Evolutionary conservation across 2,888 invertebrate species (phyloP).

Genomic region (Ectemnius cavifrons): DNA sequence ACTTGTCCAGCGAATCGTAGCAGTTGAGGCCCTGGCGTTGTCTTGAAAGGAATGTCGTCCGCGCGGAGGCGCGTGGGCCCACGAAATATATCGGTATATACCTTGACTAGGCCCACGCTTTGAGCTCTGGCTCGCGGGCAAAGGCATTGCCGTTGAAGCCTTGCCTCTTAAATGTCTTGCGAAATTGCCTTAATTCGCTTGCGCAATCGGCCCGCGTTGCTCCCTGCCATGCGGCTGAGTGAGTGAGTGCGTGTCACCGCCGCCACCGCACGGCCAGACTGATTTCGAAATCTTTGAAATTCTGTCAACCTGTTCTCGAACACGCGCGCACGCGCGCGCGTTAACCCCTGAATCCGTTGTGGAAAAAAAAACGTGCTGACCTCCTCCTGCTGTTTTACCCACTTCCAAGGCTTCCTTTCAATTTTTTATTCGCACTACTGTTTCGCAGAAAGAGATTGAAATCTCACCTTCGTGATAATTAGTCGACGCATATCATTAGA

Average conservation of each 20-base stretch:
- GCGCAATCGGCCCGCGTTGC: conserved; percentile 37
- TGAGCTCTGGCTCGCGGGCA: conserved; percentile 23
- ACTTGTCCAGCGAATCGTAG: conserved; percentile 60
- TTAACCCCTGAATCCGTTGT: neutral
- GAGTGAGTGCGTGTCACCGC: neutral
- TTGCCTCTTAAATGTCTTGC: conserved; percentile 47
- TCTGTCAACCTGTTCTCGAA: conserved; percentile 44
- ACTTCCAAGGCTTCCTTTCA: too few species aligned
- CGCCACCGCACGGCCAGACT: conserved; percentile 11
- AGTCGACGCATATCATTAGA: too few species aligned
- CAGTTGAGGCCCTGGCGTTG: conserved; percentile 44
- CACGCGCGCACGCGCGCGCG: conserved; percentile 22
- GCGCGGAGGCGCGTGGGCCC: conserved; percentile 53
- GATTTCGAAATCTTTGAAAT: conserved; percentile 32
- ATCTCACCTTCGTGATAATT: too few species aligned
- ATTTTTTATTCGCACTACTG: too few species aligned
- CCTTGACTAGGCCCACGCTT: conserved; percentile 54
- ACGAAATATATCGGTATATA: conserved; percentile 60
- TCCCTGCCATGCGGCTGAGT: conserved; percentile 48
- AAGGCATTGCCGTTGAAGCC: conserved; percentile 37
- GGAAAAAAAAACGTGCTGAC: too few species aligned
- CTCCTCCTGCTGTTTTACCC: too few species aligned
- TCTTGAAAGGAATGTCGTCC: conserved; percentile 65
- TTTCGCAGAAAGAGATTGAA: too few species aligned
- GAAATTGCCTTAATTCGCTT: conserved; percentile 44